Evolutionary conservation across 2,888 invertebrate species (phyloP), one percentile per base, ranked within the genome.

Genomic region (Cephus rjabovi): DNA sequence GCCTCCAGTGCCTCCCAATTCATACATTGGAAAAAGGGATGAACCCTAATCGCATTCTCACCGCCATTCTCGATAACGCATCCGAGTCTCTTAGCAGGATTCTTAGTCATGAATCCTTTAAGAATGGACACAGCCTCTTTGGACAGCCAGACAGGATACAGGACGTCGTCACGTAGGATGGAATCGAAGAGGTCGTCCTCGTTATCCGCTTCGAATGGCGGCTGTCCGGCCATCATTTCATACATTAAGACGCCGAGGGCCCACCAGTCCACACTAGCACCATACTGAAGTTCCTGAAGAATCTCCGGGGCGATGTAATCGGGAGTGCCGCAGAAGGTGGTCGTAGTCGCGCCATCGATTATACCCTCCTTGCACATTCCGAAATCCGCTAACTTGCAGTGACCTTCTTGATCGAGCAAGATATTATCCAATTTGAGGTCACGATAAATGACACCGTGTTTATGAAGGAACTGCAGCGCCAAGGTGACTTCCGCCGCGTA

Each of bases 201-300:
- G 93, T 99, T 99, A 93, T 99, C 99, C 6, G 99, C 99, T 93
- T 99, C 99, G 93, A 99, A 99, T 23, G 99, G 99, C 79, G 99
- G 99, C 92, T 99, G 99, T 0, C 99, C 99, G 1, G 98, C 99
- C 97, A 99, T 96, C 99, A 99, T 99, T 94, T 99, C 99, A 92
- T 99, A 99, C 97, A 99, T 97, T 74, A 99, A 94, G 80, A 99
- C 99, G 76, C 99, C 99, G 83, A 99, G 94, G 81, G 99, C 99
- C 99, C 99, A 99, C 97, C 97, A 97, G 92, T 97, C 97, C 79
- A 97, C 97, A 81, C 96, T 96, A 56, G 96, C 96, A 0, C 97
- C 97, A 90, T 97, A 97, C 90, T 98, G 97, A 87, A 97, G 94
- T 92, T 98, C 98, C 92, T 98, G 97, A 79, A 98, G 94, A 90